phyloP scores from a whole-genome alignment of 2,113 vertebrate genomes.

The Thamnophis sirtalis region DNA sequence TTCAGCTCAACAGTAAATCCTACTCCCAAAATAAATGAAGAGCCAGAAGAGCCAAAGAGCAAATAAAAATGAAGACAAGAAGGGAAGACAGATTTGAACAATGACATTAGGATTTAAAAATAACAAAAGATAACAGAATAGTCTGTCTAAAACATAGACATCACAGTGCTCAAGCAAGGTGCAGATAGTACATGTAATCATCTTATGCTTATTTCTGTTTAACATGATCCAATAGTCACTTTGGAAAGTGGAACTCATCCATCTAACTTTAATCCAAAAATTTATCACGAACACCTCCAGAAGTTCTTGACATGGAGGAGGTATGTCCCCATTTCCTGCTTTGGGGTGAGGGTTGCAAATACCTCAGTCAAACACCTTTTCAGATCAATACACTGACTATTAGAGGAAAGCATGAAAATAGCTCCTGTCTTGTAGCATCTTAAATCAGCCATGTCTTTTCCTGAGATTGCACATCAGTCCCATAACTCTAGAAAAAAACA shows the following conservation, averaged over 20 bases:
- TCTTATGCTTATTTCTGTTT: neutral
- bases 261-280: neutral
- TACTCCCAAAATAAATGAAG: neutral
- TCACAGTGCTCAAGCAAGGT: too few relatives aligned
- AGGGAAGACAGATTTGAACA: neutral
- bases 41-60: neutral
- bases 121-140: neutral
- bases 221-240: neutral
- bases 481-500: neutral
- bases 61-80: neutral
- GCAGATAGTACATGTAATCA: neutral
- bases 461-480: neutral
- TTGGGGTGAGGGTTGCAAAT: neutral
- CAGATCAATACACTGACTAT: neutral
- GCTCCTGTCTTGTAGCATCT: neutral
- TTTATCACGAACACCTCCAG: neutral
- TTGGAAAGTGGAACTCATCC: neutral
- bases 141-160: too few relatives aligned
- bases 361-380: neutral
- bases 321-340: neutral
- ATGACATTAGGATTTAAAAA: neutral
- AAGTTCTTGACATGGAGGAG: neutral
- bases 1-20: neutral
- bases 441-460: neutral
- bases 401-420: neutral